Evolutionary conservation across 2,888 invertebrate species (phyloP), one percentile per base, ranked within the genome.

Genomic region (Hedychridium roseum): DNA sequence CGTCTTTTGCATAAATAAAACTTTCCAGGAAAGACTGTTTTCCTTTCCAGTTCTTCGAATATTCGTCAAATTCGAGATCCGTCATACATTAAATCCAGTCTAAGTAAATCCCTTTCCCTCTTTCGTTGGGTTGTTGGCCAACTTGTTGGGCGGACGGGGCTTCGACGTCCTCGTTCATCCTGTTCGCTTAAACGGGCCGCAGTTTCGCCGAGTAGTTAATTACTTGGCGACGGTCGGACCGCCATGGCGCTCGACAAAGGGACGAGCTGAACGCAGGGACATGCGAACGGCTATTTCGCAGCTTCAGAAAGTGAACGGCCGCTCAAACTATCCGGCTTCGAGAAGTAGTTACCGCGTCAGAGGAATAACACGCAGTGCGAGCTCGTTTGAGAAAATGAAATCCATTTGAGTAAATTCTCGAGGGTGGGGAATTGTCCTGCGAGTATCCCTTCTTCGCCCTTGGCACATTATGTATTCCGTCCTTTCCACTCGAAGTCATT

Each of bases 331-430:
- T 43, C 36, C 35, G 41, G 48, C 18, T 37, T 17, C 35, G 31
- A 44, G 42, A 44, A 54, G 44, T 48, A 48, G 54, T 54, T 54
- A 47, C 7, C 36, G 28, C 28, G 18, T 2, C 40, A 36, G 42
- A 57, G 55, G 43, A 65, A 60, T 63, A 64, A 60, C 60, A 57
- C 52, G 54, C n/a, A n/a, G 40, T 39, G 48, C 57, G 52, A 54
- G 51, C 47, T 53, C 46, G 54, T 44, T 46, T 43, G 42, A 54
- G 62, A 50, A 61, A 63, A 65, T 67, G 62, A 65, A 65, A 68
- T 66, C 62, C 52, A 65, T 63, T 69, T 54, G 57, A 57, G 53
- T 61, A 50, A 54, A 60, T 54, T 42, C n/a, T n/a, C n/a, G n/a
- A n/a, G n/a, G n/a, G n/a, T n/a, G n/a, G n/a, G n/a, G n/a, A n/a